Evolutionary conservation across 1,140 invertebrate genomes (phyloP).

Genomic region (Latrodectus geometricus): DNA sequence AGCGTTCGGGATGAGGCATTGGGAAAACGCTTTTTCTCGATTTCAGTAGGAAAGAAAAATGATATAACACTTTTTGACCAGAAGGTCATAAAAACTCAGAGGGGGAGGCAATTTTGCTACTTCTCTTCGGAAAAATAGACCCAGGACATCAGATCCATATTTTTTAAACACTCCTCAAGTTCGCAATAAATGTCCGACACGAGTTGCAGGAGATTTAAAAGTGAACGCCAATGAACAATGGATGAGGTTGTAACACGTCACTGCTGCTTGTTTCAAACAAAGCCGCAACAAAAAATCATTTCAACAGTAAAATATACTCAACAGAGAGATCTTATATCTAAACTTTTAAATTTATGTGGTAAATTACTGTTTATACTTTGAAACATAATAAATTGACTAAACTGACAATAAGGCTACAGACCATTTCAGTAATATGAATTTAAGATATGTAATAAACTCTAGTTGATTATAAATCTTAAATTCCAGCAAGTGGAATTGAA

Average conservation of each 20-base stretch:
- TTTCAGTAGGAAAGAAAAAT: not conserved
- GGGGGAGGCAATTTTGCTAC: conserved; percentile 5
- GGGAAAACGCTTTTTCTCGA: not conserved
- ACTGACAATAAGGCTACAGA: no score
- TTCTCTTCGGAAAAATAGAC: conserved; percentile 25
- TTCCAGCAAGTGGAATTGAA: no score
- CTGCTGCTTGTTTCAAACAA: not conserved
- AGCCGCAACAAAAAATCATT: not conserved
- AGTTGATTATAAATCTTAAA: no score
- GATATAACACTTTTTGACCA: not conserved
- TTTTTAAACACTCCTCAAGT: conserved; percentile 21
- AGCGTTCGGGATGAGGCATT: not conserved
- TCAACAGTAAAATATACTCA: not conserved
- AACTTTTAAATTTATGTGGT: no score
- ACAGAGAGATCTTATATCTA: no score
- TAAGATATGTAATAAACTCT: not conserved
- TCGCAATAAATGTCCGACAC: conserved; percentile 30
- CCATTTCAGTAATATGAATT: no score
- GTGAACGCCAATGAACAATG: not conserved
- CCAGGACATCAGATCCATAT: not conserved
- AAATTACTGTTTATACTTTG: no score
- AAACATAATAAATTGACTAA: no score
- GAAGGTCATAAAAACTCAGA: conserved; percentile 18
- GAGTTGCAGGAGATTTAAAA: not conserved
- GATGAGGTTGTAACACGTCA: not conserved